These are phyloP conservation scores for Betta splendens DNA, from an alignment of 2,797 vertebrate species.

Conservation along the genomic window DNA sequence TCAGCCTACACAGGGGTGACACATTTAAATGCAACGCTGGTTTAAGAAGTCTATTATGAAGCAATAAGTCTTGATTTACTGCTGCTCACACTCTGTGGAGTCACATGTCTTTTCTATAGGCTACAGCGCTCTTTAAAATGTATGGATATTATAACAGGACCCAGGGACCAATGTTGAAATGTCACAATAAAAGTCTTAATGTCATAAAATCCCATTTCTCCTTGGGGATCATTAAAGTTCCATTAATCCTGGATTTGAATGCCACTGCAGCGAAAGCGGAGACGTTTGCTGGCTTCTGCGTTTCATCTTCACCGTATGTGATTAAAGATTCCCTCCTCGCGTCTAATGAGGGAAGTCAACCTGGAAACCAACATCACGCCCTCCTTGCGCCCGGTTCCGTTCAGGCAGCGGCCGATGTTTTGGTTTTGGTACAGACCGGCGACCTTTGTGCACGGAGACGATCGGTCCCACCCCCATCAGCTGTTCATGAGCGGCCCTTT, in stretches of 20 bases:
- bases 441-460: no score
- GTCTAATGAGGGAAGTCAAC: no score
- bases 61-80: slow-evolving; percentile 37
- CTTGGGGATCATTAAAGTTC: slow-evolving; percentile 50
- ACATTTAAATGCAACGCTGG: slow-evolving; percentile 40
- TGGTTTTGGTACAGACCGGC: no score
- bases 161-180: slow-evolving; percentile 36
- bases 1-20: slow-evolving; percentile 15
- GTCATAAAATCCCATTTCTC: slow-evolving; percentile 44
- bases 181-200: slow-evolving; percentile 58
- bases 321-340: no score
- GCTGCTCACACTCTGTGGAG: not conserved
- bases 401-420: no score
- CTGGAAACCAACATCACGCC: no score
- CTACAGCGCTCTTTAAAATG: slow-evolving; percentile 18
- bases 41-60: slow-evolving; percentile 45
- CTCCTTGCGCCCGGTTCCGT: no score
- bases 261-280: slow-evolving; percentile 28
- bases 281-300: not conserved
- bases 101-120: slow-evolving; percentile 8
- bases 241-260: slow-evolving; percentile 41
- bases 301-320: no score
- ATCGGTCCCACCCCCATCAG: no score
- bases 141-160: slow-evolving; percentile 18
- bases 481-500: no score